Base-by-base conservation (phyloP, 2,888 invertebrate species). In the Proisotoma minuta region DNA sequence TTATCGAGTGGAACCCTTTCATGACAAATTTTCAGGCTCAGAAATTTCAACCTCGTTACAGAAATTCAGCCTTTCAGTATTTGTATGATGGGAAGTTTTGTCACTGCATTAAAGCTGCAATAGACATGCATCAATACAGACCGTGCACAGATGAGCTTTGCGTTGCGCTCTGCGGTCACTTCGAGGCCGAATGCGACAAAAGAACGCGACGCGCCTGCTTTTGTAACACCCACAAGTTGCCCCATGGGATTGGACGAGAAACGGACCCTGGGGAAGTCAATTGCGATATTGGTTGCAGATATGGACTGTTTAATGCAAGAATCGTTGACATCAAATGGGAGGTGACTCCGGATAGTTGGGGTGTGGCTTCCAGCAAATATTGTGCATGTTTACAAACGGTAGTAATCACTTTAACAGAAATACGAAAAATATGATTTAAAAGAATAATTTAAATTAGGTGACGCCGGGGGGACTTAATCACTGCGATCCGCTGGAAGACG, bases 1-100 rank as follows among this genome's bases (percentile, higher is more conserved):
- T 68, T 28, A 65, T 68, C 24, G 68, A 68, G 27, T 68, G 65
- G 65, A 68, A 68, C 47, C 68, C 68, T 1, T 68, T 68, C 18
- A 62, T 59, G n/a, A 39, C 57, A 2, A 63, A 62, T 1, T n/a
- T n/a, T n/a, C 10, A 39, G 3, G 3, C 22, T 3, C 63, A 65
- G 39, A 50, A 24, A 15, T 28, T 51, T 2, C 26, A 34, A 1
- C 60, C 59, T 15, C 24, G 43, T 3, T 68, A 68, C 57, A 53
- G 65, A 27, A 63, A 59, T 15, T 52, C 63, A 1, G 20, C 28
- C 23, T 68, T 65, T 27, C 63, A 43, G 3, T 68, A 68, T 43
- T 40, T 68, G 3, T 68, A 68, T 27, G 68, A 65, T 43, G 68
- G 68, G 40, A 68, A 68, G 43, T 65, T 65, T 51, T 68, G 68